Conservation (phyloP, 2,113 vertebrate species). For the Gracilinanus agilis region DNA sequence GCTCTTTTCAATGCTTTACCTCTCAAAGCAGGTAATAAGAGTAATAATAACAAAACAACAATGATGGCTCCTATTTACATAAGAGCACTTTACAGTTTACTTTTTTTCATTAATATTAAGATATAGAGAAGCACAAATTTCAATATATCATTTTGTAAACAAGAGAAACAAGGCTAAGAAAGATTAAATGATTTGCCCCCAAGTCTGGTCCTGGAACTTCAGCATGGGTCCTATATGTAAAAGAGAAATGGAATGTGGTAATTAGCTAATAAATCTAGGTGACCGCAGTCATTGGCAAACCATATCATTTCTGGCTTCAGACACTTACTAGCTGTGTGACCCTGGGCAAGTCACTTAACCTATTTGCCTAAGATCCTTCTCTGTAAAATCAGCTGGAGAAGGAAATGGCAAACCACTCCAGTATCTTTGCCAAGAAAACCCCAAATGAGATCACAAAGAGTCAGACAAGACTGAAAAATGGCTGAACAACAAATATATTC, state of each 20-base stretch:
- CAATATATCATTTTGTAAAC: neutral
- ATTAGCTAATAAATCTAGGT: neutral
- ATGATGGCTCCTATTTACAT: neutral
- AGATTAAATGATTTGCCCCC: neutral
- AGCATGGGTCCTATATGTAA: neutral
- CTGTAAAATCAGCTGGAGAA: too few species aligned
- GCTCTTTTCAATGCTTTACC: neutral
- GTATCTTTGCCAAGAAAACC: too few species aligned
- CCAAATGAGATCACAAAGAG: too few species aligned
- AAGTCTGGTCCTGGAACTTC: neutral
- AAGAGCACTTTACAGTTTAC: neutral
- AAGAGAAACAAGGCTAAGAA: neutral
- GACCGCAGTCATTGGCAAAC: neutral
- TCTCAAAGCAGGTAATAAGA: neutral
- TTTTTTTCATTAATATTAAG: neutral
- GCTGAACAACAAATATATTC: constrained; percentile 48
- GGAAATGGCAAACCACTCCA: too few species aligned
- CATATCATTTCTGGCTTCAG: neutral
- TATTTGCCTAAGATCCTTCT: too few species aligned
- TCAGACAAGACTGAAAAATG: too few species aligned
- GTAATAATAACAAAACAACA: neutral
- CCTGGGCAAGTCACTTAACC: too few species aligned
- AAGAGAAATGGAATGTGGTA: neutral
- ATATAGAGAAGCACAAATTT: neutral
- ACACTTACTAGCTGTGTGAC: too few species aligned